Evolutionary conservation across 2,888 invertebrate genomes (phyloP), one percentile per base, ranked within the genome.

Genomic region (Tortrix viridana): DNA sequence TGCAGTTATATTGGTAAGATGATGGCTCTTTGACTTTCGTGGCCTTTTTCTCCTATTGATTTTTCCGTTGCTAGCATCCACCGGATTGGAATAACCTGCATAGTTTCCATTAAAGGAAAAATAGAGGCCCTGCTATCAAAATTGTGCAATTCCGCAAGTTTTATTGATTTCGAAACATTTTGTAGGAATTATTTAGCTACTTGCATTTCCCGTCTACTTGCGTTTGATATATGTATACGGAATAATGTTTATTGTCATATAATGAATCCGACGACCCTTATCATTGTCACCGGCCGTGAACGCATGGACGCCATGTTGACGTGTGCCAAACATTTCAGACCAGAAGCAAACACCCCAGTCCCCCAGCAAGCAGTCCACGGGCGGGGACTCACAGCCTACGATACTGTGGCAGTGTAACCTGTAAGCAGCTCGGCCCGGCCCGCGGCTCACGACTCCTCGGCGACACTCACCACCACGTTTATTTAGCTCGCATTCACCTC

Each of bases 361-460:
- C 94, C 95, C 95, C 95, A 94, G 94, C 94, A 95, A 96, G 95
- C 95, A 93, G 86, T 85, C 89, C 91, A 90, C 88, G 89, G 93
- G 92, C 90, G 95, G 94, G 97, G 97, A 96, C 96, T 97, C 97
- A 96, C 97, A 97, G 96, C 97, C 96, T 97, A 97, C 97, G 97
- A 97, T 97, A 97, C 97, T 96, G 96, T 97, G 97, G 97, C 97
- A 97, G 97, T 97, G 97, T 97, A 97, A 97, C 94, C 95, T 97
- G 95, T 97, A 96, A 95, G 88, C 80, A 79, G 66, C 67, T 65
- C 32, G 32, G 32, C 32, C 3, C 32, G 12, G 32, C 12, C 55
- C 52, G 62, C 71, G 71, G 70, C 66, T 62, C 69, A 60, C 70
- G 55, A 72, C 68, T 56, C 74, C 61, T 69, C 73, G 69, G 70